These are phyloP conservation scores for Tretioscincus oriximinensis DNA, from an alignment of 2,113 vertebrate genomes.

Conservation along the genomic window DNA sequence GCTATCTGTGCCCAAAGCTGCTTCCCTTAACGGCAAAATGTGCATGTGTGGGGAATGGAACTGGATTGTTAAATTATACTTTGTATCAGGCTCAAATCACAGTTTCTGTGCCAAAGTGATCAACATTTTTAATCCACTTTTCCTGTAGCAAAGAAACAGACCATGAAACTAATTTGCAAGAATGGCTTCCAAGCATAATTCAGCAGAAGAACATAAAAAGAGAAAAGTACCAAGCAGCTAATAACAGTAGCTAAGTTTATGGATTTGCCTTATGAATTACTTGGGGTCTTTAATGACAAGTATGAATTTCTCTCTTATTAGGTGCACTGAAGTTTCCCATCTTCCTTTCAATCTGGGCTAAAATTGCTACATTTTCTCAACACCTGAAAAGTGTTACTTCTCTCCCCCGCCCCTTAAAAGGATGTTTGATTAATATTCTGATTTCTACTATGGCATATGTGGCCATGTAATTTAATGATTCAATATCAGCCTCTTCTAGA, in stretches of 20 bases:
- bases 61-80: slow-evolving; percentile 63
- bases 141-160: slow-evolving; percentile 58
- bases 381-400: neutral
- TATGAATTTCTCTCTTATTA: neutral
- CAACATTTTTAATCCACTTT: slow-evolving; percentile 67
- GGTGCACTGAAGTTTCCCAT: neutral
- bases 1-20: slow-evolving; percentile 58
- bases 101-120: slow-evolving; percentile 63
- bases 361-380: neutral
- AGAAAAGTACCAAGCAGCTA: neutral
- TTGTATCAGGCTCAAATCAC: slow-evolving; percentile 58
- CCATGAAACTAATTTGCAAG: slow-evolving; percentile 68
- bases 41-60: slow-evolving; percentile 19
- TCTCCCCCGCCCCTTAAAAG: too few relatives aligned
- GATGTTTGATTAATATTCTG: neutral
- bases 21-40: slow-evolving; percentile 55
- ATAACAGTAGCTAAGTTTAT: slow-evolving; percentile 16
- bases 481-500: neutral
- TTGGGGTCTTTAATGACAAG: neutral
- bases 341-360: neutral
- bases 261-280: neutral
- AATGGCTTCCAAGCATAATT: slow-evolving; percentile 50
- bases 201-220: slow-evolving; percentile 41
- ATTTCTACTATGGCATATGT: neutral
- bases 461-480: neutral